Evolutionary conservation across 64 coral and sea anemone species (phyloP).

Genomic region (Dendronephthya gigantea): DNA sequence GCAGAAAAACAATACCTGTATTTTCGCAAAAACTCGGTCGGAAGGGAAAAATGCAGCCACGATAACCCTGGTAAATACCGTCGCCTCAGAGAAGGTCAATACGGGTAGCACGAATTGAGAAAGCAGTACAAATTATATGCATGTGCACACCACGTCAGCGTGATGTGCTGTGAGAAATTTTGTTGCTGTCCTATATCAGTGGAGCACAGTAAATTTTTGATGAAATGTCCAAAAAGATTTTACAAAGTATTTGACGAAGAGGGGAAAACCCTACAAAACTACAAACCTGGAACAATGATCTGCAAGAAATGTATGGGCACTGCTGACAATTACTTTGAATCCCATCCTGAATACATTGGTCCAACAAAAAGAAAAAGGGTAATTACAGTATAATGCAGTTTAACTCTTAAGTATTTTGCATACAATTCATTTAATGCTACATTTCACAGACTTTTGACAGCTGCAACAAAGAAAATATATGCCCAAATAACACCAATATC

Average conservation of each 20-base stretch:
- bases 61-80: neutral
- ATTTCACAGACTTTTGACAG: neutral
- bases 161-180: neutral
- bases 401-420: neutral
- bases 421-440: neutral
- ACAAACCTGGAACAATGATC: neutral
- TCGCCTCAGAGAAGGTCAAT: neutral
- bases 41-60: neutral
- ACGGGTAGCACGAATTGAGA: neutral
- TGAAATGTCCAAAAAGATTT: neutral
- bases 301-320: neutral
- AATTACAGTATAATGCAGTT: neutral
- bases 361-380: neutral
- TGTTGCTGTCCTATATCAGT: neutral
- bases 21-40: too few species aligned
- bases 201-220: neutral
- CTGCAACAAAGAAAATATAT: neutral
- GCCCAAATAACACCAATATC: neutral
- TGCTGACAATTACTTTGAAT: neutral
- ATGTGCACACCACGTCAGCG: neutral
- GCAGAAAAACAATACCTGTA: too few species aligned
- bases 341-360: too few species aligned
- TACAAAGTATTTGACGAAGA: neutral
- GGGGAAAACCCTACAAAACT: neutral
- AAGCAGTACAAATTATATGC: neutral